Base-by-base conservation (phyloP, 2,888 invertebrate genomes). In the Lepas anatifera region DNA sequence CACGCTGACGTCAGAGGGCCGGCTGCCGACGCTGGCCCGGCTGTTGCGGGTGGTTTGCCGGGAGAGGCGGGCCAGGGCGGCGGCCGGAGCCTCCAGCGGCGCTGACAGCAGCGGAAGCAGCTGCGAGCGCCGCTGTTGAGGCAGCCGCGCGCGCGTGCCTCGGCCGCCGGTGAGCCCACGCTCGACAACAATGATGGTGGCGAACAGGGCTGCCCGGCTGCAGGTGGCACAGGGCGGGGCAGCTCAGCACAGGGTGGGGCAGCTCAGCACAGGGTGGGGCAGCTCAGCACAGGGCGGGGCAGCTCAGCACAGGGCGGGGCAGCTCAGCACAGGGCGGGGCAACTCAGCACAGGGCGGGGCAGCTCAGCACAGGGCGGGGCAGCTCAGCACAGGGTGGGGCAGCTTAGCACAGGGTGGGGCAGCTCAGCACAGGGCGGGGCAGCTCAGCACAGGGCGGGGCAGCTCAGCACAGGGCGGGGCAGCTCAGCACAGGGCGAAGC, bases 11-110 rank as follows among this genome's bases (percentile, higher is more conserved):
- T 27, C 32, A 1, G 46, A 67, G 13, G 41, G 69, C 58, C 25
- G 70, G 50, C 35, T 52, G 63, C 27, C 66, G 66, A 29, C 50
- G 69, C 37, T 68, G 58, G 37, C 48, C 32, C 18, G 37, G 43
- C 32, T 52, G 22, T 35, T 39, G 18, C 18, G 48, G 37, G 18
- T 32, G 41, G 25, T 27, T 25, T 66, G 66, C 3, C 43, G 46
- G 0, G n/a, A 10, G 13, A 58, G 32, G 18, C 58, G 58, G 58
- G 32, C 58, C 18, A 58, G 58, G 16, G 58, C 32, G 13, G 66
- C 43, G 39, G 52, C 52, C 8, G 70, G 50, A 27, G 66, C 50
- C 43, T 50, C 48, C 67, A 37, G 67, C 39, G n/a, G 67, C 16
- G 37, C 52, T 29, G 52, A 32, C 48, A 41, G 67, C 39, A 41